Conservation (phyloP, 1,140 invertebrate genomes). For the Drosophila nebulosa region DNA sequence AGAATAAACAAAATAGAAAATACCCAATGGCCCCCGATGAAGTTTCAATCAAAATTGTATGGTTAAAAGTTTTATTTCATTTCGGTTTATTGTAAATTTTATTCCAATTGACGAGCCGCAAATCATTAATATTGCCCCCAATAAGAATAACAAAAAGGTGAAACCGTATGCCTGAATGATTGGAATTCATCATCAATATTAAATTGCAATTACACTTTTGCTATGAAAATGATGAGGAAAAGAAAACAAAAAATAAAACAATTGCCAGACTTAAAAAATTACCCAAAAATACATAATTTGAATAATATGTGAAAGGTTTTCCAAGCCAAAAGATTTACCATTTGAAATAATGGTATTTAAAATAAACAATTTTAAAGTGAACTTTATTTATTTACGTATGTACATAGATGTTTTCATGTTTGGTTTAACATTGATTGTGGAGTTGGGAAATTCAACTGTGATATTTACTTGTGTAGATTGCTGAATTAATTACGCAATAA, state of each 20-base stretch:
- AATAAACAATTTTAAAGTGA: no score
- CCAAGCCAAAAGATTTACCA: no score
- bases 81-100: slow-evolving; percentile 71
- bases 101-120: slow-evolving; percentile 35
- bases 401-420: no score
- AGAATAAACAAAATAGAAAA: slow-evolving; percentile 12
- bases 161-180: neutral
- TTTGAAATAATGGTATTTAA: no score
- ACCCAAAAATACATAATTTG: neutral
- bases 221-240: neutral
- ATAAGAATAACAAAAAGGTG: neutral
- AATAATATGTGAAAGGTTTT: no score
- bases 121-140: slow-evolving; percentile 15
- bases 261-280: neutral
- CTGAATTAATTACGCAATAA: no score
- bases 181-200: slow-evolving; percentile 65
- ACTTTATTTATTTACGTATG: no score
- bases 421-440: no score
- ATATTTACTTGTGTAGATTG: no score
- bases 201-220: slow-evolving; percentile 59
- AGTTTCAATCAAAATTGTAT: slow-evolving; percentile 53
- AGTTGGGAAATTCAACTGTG: no score
- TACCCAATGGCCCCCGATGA: slow-evolving; percentile 12
- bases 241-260: neutral
- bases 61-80: slow-evolving; percentile 48